Evolutionary conservation across 2,888 invertebrate genomes (phyloP).

Genomic region (Cryptocephalus moraei): DNA sequence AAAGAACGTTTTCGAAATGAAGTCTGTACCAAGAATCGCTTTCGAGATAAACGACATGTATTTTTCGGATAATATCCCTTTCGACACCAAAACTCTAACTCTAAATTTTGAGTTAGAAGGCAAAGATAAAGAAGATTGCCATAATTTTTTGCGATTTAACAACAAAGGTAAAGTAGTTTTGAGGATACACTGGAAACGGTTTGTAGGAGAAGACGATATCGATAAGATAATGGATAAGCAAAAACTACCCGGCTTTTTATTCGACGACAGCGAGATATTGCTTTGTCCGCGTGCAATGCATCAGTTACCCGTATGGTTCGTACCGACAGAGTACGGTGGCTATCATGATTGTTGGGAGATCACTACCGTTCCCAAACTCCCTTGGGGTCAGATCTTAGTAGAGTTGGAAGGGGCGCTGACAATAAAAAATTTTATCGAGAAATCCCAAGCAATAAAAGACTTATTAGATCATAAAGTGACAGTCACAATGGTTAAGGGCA

Average conservation of each 20-base stretch:
- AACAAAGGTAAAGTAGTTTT: slow-evolving; percentile 21
- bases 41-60: slow-evolving; percentile 12
- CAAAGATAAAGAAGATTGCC: slow-evolving; percentile 10
- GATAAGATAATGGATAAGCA: slow-evolving; percentile 8
- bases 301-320: slow-evolving; percentile 41
- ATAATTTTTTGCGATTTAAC: slow-evolving; percentile 13
- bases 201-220: slow-evolving; percentile 14
- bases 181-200: slow-evolving; percentile 17
- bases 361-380: slow-evolving; percentile 10
- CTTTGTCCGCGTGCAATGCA: slow-evolving; percentile 43
- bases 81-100: background rate
- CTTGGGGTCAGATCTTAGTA: too few species aligned
- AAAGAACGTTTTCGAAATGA: background rate
- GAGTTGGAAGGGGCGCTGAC: too few species aligned
- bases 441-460: too few species aligned
- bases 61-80: slow-evolving; percentile 1
- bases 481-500: too few species aligned
- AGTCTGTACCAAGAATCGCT: slow-evolving; percentile 1
- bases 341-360: slow-evolving; percentile 19
- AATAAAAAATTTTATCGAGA: too few species aligned
- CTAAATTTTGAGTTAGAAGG: background rate
- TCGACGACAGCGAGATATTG: slow-evolving; percentile 46
- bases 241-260: slow-evolving; percentile 37
- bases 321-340: slow-evolving; percentile 19
- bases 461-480: too few species aligned